Evolutionary conservation across 2,888 invertebrate species (phyloP), one percentile per base, ranked within the genome.

Genomic region (Hipparchia sbordonii): DNA sequence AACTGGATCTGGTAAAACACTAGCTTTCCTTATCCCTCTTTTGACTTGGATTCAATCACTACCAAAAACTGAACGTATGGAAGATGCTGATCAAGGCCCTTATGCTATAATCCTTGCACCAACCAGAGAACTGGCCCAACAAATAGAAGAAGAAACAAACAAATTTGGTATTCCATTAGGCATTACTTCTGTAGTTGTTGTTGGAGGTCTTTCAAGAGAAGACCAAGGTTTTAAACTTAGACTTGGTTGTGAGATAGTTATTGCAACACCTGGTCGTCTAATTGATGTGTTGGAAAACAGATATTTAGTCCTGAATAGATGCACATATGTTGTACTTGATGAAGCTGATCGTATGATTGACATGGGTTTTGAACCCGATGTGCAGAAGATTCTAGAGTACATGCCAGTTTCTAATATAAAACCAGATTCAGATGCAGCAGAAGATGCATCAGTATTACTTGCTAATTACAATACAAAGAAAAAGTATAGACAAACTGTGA

Each of bases 321-420:
- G 99, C 89, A 99, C 99, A 0, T 99, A 99, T 87, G 98, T 99
- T 74, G 99, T 98, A 5, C 94, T 98, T 70, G 98, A 98, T 84
- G 98, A 98, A 94, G 99, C 99, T 52, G 99, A 99, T 94, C 96
- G 99, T 85, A 99, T 99, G 99, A 99, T 99, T 90, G 99, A 99
- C 95, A 99, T 99, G 98, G 99, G 99, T 87, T 99, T 99, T 87
- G 99, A 99, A 89, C 98, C 99, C 60, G 98, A 98, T 84, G 99
- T 99, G 0, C 99, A 99, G 84, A 98, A 98, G 88, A 99, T 99
- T 89, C 94, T 99, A 52, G 99, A 99, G 83, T 98, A 97, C 87
- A 98, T 99, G 97, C 99, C 99, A 0, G 99, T 99, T 0, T 96
- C 99, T 0, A 99, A 99, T 91, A 95, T 98, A 73, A 99, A 99